Evolutionary conservation across 2,888 invertebrate species (phyloP).

Genomic region (Laothoe populi): DNA sequence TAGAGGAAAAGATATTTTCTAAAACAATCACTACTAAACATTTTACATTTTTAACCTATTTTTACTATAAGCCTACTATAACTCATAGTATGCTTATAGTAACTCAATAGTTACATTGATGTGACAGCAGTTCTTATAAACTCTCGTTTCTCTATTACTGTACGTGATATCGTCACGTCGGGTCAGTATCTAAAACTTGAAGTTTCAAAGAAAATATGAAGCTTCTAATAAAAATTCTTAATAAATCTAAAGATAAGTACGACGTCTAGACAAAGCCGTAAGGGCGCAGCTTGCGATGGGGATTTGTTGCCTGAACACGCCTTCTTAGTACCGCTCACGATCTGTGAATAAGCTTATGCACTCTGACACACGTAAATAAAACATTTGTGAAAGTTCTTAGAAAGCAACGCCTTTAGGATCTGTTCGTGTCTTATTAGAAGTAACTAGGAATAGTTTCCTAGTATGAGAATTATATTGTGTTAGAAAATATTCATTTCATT

Average conservation of each 20-base stretch:
- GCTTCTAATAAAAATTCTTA: conserved; percentile 16
- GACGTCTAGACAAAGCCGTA: conserved; percentile 58
- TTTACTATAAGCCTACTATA: too few relatives aligned
- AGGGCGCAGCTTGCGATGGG: conserved; percentile 42
- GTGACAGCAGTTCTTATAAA: background rate
- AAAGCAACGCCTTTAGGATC: background rate
- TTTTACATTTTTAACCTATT: too few relatives aligned
- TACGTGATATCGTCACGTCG: background rate
- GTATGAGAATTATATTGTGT: background rate
- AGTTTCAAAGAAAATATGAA: background rate
- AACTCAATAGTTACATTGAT: too few relatives aligned
- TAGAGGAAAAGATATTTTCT: too few relatives aligned
- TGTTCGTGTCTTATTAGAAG: background rate
- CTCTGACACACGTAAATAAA: conserved; percentile 24
- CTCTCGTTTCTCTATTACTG: background rate
- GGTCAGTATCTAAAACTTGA: conserved; percentile 23
- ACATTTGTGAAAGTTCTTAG: conserved; percentile 7
- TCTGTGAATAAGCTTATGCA: conserved; percentile 21
- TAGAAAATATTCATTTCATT: too few relatives aligned
- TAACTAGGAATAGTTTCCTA: background rate
- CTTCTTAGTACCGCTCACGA: conserved; percentile 45
- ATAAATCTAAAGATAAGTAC: conserved; percentile 38
- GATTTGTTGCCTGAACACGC: conserved; percentile 60
- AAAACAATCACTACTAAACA: too few relatives aligned
- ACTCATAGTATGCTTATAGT: too few relatives aligned